Evolutionary conservation across 2,113 vertebrate genomes (phyloP).

Genomic region (Tragelaphus imberbis): DNA sequence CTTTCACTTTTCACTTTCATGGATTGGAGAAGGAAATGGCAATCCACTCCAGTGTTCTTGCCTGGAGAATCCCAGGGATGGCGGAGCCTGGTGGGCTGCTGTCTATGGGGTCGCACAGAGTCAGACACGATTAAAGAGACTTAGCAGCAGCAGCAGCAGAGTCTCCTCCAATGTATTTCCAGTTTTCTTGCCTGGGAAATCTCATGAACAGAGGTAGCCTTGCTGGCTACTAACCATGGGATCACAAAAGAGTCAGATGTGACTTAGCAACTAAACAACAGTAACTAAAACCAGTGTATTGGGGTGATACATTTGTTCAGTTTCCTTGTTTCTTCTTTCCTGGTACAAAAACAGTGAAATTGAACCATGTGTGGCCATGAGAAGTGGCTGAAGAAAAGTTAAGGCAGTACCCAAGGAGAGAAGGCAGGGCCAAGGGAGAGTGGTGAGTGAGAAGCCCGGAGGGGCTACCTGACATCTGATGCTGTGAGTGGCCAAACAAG

Average conservation of each 20-base stretch:
- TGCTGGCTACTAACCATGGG: background rate
- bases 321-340: constrained; percentile 26
- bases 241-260: background rate
- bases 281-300: background rate
- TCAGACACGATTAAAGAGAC: no score
- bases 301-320: background rate
- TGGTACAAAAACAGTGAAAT: background rate
- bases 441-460: background rate
- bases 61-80: no score
- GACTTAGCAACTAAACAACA: background rate
- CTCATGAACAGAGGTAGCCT: background rate
- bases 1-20: no score
- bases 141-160: background rate
- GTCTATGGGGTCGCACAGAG: no score
- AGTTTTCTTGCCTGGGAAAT: background rate
- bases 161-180: background rate
- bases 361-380: background rate
- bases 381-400: background rate
- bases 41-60: no score
- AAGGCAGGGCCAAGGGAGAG: background rate
- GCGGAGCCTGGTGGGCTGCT: no score
- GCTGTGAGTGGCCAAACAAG: background rate
- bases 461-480: background rate
- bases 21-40: no score
- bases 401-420: background rate